Conservation (phyloP, 2,888 invertebrate species). For the Drosophila flavopinicola region DNA sequence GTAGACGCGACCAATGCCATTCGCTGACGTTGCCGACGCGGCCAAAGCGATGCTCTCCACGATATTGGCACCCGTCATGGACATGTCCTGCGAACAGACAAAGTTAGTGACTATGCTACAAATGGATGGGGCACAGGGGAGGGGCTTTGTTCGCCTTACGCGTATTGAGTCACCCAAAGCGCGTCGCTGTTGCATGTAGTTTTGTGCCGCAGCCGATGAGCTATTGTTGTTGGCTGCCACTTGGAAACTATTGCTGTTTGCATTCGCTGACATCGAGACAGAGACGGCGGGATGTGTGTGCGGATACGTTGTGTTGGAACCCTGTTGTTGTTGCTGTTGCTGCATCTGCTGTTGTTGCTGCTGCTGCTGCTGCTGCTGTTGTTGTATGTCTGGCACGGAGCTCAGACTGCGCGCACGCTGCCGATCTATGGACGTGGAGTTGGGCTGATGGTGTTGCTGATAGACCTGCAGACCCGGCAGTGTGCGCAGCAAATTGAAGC, state of each 20-base stretch:
- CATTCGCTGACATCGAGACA: constrained; percentile 63
- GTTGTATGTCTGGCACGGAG: constrained; percentile 90
- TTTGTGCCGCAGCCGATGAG: constrained; percentile 63
- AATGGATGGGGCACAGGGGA: not conserved
- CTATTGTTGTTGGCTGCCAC: constrained; percentile 71
- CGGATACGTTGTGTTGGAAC: constrained; percentile 71
- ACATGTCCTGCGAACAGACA: constrained; percentile 67
- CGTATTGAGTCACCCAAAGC: constrained; percentile 73
- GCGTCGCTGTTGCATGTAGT: constrained; percentile 71
- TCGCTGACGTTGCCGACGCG: constrained; percentile 76
- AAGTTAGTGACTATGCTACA: not conserved
- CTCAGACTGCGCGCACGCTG: constrained; percentile 93
- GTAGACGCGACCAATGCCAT: constrained; percentile 90
- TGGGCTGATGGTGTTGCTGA: constrained; percentile 78
- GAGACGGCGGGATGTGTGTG: constrained; percentile 67
- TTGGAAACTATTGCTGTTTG: constrained; percentile 69
- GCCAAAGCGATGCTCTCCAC: constrained; percentile 83
- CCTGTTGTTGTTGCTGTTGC: constrained; percentile 65
- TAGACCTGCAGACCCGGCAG: constrained; percentile 89
- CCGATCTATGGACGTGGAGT: constrained; percentile 87
- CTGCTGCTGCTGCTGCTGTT: constrained; percentile 71
- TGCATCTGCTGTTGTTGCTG: constrained; percentile 53
- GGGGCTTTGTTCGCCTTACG: constrained; percentile 46
- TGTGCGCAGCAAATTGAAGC: constrained; percentile 89
- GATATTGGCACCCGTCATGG: constrained; percentile 81